Evolutionary conservation across 2,888 invertebrate species (phyloP).

Genomic region (Cerceris rybyensis): DNA sequence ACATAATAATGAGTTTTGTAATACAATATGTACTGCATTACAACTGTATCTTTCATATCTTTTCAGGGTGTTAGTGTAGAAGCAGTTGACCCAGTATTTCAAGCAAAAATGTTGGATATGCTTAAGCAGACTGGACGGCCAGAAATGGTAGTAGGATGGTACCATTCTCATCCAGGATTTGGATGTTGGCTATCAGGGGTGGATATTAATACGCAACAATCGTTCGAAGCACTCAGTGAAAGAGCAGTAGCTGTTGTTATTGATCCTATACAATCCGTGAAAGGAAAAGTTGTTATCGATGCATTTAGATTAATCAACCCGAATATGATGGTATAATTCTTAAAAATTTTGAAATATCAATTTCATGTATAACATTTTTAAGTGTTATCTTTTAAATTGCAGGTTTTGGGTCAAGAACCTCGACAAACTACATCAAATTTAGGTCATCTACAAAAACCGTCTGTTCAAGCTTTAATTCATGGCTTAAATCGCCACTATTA

Average conservation of each 20-base stretch:
- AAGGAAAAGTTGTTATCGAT: slow-evolving; percentile 99
- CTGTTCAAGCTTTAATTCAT: slow-evolving; percentile 99
- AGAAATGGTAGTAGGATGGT: slow-evolving; percentile 99
- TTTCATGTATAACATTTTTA: not conserved
- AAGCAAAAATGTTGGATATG: slow-evolving; percentile 99
- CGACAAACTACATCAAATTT: slow-evolving; percentile 99
- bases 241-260: slow-evolving; percentile 99
- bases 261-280: slow-evolving; percentile 99
- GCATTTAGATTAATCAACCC: slow-evolving; percentile 99
- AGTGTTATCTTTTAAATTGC: slow-evolving; percentile 27
- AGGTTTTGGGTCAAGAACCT: slow-evolving; percentile 95
- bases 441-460: slow-evolving; percentile 99
- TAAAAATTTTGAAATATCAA: not conserved
- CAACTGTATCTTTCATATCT: slow-evolving; percentile 1
- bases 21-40: slow-evolving; percentile 12
- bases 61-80: slow-evolving; percentile 96
- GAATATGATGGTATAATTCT: slow-evolving; percentile 93
- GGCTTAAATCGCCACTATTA: slow-evolving; percentile 99
- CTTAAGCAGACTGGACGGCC: slow-evolving; percentile 98
- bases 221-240: slow-evolving; percentile 98
- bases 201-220: slow-evolving; percentile 99
- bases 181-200: slow-evolving; percentile 99
- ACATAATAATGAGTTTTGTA: no score
- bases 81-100: slow-evolving; percentile 99
- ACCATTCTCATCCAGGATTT: slow-evolving; percentile 99